phyloP scores from a whole-genome alignment of 2,888 invertebrate genomes.

The Dryobotodes eremita region DNA sequence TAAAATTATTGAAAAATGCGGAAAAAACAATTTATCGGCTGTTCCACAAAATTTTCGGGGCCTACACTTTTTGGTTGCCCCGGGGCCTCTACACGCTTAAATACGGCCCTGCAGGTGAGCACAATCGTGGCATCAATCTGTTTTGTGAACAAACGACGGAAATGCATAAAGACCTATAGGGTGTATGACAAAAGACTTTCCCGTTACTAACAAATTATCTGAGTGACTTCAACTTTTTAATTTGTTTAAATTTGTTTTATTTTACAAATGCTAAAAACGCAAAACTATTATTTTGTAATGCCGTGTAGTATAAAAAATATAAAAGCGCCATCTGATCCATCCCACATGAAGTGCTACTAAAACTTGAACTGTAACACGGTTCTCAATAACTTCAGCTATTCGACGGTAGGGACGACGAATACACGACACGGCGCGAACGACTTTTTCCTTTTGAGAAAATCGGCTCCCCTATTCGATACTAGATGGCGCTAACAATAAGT shows the following conservation, averaged over 20 bases:
- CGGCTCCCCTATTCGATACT: slow-evolving; percentile 60
- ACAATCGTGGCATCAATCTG: neutral
- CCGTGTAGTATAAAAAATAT: neutral
- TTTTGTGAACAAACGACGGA: neutral
- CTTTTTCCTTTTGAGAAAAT: neutral
- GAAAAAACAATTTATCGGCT: too few relatives aligned
- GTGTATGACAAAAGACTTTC: neutral
- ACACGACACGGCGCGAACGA: neutral
- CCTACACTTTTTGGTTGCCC: too few relatives aligned
- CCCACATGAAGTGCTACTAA: slow-evolving; percentile 3
- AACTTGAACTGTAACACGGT: neutral
- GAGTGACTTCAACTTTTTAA: neutral
- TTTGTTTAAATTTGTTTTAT: neutral
- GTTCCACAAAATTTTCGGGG: too few relatives aligned
- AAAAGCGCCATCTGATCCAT: slow-evolving; percentile 35
- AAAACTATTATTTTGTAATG: neutral
- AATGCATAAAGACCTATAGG: neutral
- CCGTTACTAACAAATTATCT: neutral
- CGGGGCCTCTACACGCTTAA: too few relatives aligned
- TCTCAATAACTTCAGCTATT: slow-evolving; percentile 41
- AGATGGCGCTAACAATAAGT: slow-evolving; percentile 49
- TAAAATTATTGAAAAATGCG: too few relatives aligned
- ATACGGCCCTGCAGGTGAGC: neutral
- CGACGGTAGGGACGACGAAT: slow-evolving; percentile 37
- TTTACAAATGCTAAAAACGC: neutral